A percentile compares a stretch with the other conserved stretches of the same genome.
phyloP scores from a whole-genome alignment of 2,113 vertebrate species.

The Oncorhynchus masou region DNA sequence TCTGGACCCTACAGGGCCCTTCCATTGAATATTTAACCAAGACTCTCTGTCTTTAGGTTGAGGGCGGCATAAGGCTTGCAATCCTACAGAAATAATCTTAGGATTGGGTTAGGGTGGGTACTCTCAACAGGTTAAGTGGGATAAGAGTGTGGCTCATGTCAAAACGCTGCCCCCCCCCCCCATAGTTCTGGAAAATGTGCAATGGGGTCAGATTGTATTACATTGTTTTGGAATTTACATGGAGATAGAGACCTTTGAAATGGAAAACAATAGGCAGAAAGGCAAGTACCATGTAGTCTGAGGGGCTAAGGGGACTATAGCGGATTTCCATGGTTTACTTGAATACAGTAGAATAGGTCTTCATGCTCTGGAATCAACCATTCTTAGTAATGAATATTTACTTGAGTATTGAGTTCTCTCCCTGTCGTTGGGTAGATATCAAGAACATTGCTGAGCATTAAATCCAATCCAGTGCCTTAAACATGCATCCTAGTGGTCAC shows the following conservation, averaged over 20 bases:
- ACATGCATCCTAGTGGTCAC: background rate
- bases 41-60: conserved; percentile 51
- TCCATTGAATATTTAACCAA: conserved; percentile 48
- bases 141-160: conserved; percentile 75
- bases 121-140: conserved; percentile 74
- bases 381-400: conserved; percentile 42
- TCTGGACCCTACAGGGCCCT: conserved; percentile 47
- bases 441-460: background rate
- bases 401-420: conserved; percentile 40
- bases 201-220: conserved; percentile 75
- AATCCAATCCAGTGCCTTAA: background rate
- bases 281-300: conserved; percentile 62
- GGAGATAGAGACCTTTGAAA: conserved; percentile 71
- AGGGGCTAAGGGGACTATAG: conserved; percentile 46
- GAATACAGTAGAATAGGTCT: conserved; percentile 54
- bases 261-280: conserved; percentile 74
- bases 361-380: conserved; percentile 54
- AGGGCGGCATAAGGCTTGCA: conserved; percentile 55
- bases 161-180: conserved; percentile 35
- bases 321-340: conserved; percentile 51
- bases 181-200: conserved; percentile 73
- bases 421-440: background rate
- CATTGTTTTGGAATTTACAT: conserved; percentile 76
- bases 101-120: conserved; percentile 66
- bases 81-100: conserved; percentile 48